A percentile compares a stretch with the other conserved stretches of the same genome.
These are phyloP conservation scores for Megalurothrips usitatus DNA, from an alignment of 2,888 invertebrate genomes.

Conservation along the genomic window DNA sequence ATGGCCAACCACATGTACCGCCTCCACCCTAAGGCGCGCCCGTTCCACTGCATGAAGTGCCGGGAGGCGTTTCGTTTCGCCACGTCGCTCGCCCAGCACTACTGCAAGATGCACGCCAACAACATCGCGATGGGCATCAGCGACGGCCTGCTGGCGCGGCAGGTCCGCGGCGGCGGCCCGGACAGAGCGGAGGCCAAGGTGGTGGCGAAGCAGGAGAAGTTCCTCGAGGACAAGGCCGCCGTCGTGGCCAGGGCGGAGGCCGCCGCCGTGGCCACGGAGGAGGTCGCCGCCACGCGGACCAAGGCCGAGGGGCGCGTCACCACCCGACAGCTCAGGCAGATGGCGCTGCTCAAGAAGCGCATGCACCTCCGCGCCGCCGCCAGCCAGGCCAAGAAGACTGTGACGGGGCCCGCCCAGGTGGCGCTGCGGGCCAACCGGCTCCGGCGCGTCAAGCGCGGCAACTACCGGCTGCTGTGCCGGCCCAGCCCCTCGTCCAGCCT, in stretches of 20 bases:
- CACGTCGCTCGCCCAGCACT: constrained; percentile 9
- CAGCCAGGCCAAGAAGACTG: constrained; percentile 8
- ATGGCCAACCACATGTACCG: neutral
- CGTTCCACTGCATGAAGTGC: constrained; percentile 2
- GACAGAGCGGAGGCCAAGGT: neutral
- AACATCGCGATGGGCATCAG: neutral
- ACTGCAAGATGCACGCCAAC: neutral
- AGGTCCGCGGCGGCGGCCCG: neutral
- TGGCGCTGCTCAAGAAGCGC: neutral
- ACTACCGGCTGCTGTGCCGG: constrained; percentile 15
- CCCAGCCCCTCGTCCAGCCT: constrained; percentile 8
- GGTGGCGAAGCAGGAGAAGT: neutral
- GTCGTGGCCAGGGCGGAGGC: neutral
- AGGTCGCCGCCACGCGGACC: neutral
- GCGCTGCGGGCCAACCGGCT: neutral
- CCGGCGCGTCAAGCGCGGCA: neutral
- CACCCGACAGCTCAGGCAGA: neutral
- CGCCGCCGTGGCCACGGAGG: neutral
- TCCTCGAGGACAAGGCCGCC: neutral
- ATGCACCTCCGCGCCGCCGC: neutral
- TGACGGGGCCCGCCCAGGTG: neutral
- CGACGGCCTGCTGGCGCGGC: neutral
- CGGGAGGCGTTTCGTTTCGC: neutral
- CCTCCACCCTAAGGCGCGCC: neutral
- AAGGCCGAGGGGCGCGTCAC: neutral